Conservation (phyloP, 1,140 invertebrate species). For the Drosophila rhopaloa region DNA sequence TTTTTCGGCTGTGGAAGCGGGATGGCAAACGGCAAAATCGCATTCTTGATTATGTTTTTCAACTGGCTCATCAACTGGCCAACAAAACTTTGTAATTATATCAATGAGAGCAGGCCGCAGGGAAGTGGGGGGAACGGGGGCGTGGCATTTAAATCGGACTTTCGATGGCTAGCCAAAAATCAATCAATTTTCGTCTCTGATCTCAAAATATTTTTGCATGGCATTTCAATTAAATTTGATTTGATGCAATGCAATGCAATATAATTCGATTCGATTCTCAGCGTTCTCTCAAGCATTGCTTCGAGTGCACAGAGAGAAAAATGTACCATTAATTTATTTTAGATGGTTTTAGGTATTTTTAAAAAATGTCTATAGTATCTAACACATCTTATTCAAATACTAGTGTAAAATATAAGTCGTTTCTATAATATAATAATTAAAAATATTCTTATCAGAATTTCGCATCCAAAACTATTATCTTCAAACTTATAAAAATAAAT, state of each 20-base stretch:
- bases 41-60: constrained; percentile 82
- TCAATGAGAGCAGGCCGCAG: constrained; percentile 58
- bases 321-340: too few relatives aligned
- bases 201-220: constrained; percentile 68
- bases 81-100: constrained; percentile 80
- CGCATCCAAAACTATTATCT: too few relatives aligned
- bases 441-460: too few relatives aligned
- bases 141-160: constrained; percentile 40
- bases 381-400: too few relatives aligned
- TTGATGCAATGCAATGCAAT: constrained; percentile 54
- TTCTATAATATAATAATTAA: too few relatives aligned
- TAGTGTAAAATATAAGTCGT: too few relatives aligned
- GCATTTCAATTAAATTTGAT: constrained; percentile 79
- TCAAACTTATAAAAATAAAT: too few relatives aligned
- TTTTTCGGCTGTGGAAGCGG: constrained; percentile 40
- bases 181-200: constrained; percentile 68
- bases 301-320: constrained; percentile 2
- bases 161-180: constrained; percentile 60
- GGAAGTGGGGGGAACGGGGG: neutral
- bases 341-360: too few relatives aligned
- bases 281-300: constrained; percentile 14
- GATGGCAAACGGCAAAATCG: constrained; percentile 39
- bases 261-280: constrained; percentile 22
- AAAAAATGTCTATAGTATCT: too few relatives aligned
- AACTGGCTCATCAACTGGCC: constrained; percentile 78